Percentiles rank a stretch among this genome's conserved stretches.
phyloP scores from a whole-genome alignment of 1,140 invertebrate species.

The Ephestia elutella region DNA sequence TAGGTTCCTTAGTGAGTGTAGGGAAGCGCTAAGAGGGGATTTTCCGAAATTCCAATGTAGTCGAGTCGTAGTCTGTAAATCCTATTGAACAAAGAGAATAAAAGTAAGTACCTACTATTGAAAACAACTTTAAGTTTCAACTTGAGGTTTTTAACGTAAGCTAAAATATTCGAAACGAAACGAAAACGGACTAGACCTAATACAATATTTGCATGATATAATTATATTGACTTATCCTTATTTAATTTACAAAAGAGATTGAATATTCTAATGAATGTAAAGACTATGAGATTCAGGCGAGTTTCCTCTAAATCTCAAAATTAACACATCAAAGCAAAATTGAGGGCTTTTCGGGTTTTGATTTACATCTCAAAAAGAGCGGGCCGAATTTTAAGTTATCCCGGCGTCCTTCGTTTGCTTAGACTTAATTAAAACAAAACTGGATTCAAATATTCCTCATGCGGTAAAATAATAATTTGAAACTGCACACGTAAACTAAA shows the following conservation, averaged over 20 bases:
- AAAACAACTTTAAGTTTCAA: too few species aligned
- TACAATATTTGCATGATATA: not conserved
- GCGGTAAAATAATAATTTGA: not conserved
- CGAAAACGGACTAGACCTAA: not conserved
- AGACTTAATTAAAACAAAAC: not conserved
- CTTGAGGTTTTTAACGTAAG: too few species aligned
- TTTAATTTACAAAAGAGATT: constrained; percentile 7
- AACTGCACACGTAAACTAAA: too few species aligned
- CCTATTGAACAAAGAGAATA: too few species aligned
- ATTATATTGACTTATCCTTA: not conserved
- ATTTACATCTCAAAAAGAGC: constrained; percentile 55
- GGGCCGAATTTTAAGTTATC: constrained; percentile 11
- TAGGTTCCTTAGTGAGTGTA: too few species aligned
- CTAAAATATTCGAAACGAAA: too few species aligned
- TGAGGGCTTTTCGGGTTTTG: constrained; percentile 44
- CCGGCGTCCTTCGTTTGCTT: not conserved
- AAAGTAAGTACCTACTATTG: too few species aligned
- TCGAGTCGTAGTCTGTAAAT: too few species aligned
- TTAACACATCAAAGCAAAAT: constrained; percentile 53
- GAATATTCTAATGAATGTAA: constrained; percentile 37
- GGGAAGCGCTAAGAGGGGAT: too few species aligned
- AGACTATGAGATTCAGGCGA: constrained; percentile 32
- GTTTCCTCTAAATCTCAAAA: constrained; percentile 32
- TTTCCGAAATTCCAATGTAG: too few species aligned
- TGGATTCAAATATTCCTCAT: not conserved